phyloP scores from a whole-genome alignment of 2,113 vertebrate genomes.

The Notarius lentiginosus region DNA sequence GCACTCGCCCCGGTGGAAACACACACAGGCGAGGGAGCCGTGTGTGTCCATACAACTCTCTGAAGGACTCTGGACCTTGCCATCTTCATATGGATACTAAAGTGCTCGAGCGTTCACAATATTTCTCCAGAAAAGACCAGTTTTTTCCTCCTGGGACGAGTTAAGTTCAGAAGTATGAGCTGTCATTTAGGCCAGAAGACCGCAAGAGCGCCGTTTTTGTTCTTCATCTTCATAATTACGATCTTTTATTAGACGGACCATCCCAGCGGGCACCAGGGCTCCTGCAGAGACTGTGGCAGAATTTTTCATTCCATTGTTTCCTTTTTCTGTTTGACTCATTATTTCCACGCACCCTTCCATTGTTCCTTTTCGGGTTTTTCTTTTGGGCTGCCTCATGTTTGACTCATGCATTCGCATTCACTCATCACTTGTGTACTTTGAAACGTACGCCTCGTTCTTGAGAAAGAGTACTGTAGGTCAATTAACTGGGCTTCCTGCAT shows the following conservation, averaged over 20 bases:
- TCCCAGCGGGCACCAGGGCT: constrained; percentile 34
- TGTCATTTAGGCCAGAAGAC: constrained; percentile 47
- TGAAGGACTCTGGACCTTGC: constrained; percentile 17
- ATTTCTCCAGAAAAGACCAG: constrained; percentile 6
- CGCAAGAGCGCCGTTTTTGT: constrained; percentile 42
- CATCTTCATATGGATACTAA: constrained; percentile 22
- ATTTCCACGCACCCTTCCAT: not conserved
- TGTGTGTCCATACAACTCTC: constrained; percentile 21
- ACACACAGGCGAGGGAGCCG: not conserved
- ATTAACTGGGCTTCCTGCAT: constrained; percentile 24
- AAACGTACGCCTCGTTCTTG: constrained; percentile 12
- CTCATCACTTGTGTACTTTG: constrained; percentile 14
- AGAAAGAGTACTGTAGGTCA: constrained; percentile 16
- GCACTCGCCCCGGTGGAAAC: not conserved
- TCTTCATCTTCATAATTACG: constrained; percentile 40
- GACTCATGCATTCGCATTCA: not conserved
- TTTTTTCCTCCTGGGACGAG: not conserved
- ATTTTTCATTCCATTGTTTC: constrained; percentile 29
- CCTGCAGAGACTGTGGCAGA: constrained; percentile 31
- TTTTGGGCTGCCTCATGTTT: not conserved
- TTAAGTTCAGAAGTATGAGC: constrained; percentile 37
- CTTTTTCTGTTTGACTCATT: not conserved
- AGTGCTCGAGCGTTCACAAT: not conserved
- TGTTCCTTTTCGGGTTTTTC: not conserved
- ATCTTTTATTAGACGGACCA: constrained; percentile 47